These are phyloP conservation scores for Harpegnathos saltator DNA, from an alignment of 1,140 invertebrate species.

Conservation along the genomic window DNA sequence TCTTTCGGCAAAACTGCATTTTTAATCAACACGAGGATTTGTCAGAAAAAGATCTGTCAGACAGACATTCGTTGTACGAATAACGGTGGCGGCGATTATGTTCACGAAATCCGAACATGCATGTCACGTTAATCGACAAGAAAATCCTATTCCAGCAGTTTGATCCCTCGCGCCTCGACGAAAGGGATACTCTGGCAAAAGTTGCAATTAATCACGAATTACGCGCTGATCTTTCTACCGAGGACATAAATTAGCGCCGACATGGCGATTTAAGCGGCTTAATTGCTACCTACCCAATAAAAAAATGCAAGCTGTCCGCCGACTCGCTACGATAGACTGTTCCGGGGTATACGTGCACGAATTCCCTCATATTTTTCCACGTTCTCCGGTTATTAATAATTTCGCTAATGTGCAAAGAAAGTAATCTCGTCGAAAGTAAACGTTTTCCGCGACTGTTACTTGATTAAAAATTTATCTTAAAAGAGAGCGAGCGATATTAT, in stretches of 20 bases:
- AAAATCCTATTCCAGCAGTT: constrained; percentile 52
- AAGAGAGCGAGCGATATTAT: neutral
- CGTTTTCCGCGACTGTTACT: neutral
- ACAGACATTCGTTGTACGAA: neutral
- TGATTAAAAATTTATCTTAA: constrained; percentile 20
- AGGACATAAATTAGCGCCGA: constrained; percentile 62
- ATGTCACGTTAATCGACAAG: constrained; percentile 55
- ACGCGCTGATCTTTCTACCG: constrained; percentile 58
- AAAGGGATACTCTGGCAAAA: constrained; percentile 58
- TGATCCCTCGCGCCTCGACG: neutral
- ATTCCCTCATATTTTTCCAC: constrained; percentile 38
- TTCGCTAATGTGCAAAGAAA: constrained; percentile 21
- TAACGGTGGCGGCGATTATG: constrained; percentile 39
- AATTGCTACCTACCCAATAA: constrained; percentile 56
- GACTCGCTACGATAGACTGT: constrained; percentile 45
- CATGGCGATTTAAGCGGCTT: constrained; percentile 62
- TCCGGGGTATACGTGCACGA: constrained; percentile 31
- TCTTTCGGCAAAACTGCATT: neutral
- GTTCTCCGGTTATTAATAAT: constrained; percentile 34
- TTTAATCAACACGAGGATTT: constrained; percentile 28
- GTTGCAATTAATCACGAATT: constrained; percentile 64
- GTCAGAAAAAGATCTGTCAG: constrained; percentile 26
- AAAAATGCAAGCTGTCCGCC: constrained; percentile 54
- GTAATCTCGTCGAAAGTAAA: constrained; percentile 3
- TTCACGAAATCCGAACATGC: constrained; percentile 44